Evolutionary conservation across 2,113 vertebrate species (phyloP).

Genomic region (Sinocyclocheilus maitianheensis): DNA sequence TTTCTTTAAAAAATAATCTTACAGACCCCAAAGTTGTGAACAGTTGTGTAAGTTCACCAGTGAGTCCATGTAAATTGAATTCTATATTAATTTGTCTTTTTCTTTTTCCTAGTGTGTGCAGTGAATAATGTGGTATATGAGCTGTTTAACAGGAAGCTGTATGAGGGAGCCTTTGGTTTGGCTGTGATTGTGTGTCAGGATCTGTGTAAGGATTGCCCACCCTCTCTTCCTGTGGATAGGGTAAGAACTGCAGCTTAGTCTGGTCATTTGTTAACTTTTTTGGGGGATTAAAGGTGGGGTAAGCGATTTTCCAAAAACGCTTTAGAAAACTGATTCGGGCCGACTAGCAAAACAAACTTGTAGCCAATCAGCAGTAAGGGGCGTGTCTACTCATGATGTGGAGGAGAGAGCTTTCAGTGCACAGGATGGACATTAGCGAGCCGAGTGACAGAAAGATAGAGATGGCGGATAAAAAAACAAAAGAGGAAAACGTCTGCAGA

Average conservation of each 20-base stretch:
- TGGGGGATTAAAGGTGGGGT: not conserved
- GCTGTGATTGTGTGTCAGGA: conserved; percentile 77
- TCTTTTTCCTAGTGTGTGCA: conserved; percentile 70
- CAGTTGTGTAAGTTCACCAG: not conserved
- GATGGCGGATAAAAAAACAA: no score
- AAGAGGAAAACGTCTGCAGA: no score
- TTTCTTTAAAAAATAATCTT: no score
- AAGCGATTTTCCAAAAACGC: no score
- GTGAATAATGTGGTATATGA: conserved; percentile 81
- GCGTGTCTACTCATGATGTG: no score
- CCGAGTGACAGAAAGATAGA: no score
- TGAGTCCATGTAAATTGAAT: not conserved
- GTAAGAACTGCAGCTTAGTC: conserved; percentile 64
- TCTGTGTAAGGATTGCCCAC: conserved; percentile 64
- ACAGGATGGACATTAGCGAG: no score
- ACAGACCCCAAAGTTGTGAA: not conserved
- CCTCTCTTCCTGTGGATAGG: conserved; percentile 75
- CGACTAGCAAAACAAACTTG: no score
- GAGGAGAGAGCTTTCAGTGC: no score
- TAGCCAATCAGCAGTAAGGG: no score
- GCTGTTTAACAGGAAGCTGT: conserved; percentile 81
- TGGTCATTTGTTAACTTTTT: not conserved
- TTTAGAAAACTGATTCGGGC: no score
- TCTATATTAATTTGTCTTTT: not conserved
- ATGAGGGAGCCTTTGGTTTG: conserved; percentile 75